phyloP scores from a whole-genome alignment of 1,140 invertebrate genomes.

The Tetragnatha versicolor region DNA sequence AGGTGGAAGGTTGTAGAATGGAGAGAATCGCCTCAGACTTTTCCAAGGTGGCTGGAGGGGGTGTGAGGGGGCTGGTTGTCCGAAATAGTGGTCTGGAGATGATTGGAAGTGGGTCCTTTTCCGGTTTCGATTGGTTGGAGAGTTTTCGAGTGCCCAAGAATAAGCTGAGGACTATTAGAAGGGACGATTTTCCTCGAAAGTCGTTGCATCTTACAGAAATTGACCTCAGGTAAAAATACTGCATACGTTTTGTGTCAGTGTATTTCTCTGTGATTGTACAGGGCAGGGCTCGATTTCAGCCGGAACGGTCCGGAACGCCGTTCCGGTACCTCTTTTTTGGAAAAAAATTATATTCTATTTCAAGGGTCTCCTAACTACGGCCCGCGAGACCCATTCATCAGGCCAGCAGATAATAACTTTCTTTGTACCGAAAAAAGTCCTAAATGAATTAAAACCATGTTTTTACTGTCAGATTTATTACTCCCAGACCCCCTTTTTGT shows the following conservation, averaged over 20 bases:
- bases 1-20: slow-evolving; percentile 6
- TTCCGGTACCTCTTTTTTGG: too few relatives aligned
- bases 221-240: slow-evolving; percentile 8
- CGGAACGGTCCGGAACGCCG: neutral
- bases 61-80: neutral
- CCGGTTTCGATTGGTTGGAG: neutral
- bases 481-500: too few relatives aligned
- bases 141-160: slow-evolving; percentile 23
- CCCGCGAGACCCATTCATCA: too few relatives aligned
- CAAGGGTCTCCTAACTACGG: neutral
- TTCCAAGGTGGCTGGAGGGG: neutral
- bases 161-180: neutral
- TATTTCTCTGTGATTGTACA: neutral
- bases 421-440: too few relatives aligned
- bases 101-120: slow-evolving; percentile 21
- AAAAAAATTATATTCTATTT: neutral
- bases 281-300: neutral
- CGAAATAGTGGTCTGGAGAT: slow-evolving; percentile 14
- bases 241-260: neutral
- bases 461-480: too few relatives aligned
- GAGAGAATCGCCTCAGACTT: slow-evolving; percentile 20
- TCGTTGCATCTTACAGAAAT: neutral
- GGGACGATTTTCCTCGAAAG: slow-evolving; percentile 10
- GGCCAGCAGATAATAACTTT: too few relatives aligned
- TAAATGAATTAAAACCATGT: too few relatives aligned